Evolutionary conservation across 2,113 vertebrate genomes (phyloP).

Genomic region (Phrynosoma platyrhinos): DNA sequence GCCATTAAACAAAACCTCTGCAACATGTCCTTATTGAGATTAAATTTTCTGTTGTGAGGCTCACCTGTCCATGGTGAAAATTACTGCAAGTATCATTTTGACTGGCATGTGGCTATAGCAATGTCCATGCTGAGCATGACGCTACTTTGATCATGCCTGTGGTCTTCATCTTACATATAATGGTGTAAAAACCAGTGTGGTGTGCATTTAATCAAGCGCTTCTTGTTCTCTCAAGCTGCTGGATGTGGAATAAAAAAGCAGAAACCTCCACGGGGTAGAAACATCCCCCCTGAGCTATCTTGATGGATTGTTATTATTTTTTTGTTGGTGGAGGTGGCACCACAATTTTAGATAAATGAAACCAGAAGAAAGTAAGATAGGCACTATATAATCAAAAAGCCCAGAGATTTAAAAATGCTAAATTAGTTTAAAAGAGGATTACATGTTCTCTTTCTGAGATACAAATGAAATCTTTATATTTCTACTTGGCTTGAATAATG

Average conservation of each 20-base stretch:
- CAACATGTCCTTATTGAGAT: not conserved
- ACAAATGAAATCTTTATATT: constrained; percentile 53
- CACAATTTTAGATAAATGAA: constrained; percentile 34
- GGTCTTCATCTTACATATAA: constrained; percentile 15
- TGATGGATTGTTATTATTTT: not conserved
- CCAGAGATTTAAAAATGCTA: constrained; percentile 34
- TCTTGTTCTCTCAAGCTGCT: constrained; percentile 9
- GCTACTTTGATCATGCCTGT: not conserved
- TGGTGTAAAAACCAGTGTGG: not conserved
- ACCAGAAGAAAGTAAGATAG: constrained; percentile 26
- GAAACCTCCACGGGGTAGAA: constrained; percentile 6
- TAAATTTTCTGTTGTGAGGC: not conserved
- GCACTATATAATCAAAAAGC: constrained; percentile 14
- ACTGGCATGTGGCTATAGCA: not conserved
- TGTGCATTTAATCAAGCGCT: constrained; percentile 3
- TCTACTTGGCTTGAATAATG: constrained; percentile 58
- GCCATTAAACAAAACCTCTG: constrained; percentile 7
- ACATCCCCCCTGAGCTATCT: not conserved
- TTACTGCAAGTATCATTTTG: constrained; percentile 8
- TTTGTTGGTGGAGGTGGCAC: not conserved
- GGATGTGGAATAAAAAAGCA: not conserved
- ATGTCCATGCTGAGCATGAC: not conserved
- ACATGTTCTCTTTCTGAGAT: constrained; percentile 50
- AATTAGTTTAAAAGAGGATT: constrained; percentile 61
- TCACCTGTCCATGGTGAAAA: not conserved